Evolutionary conservation across 2,888 invertebrate genomes (phyloP), one percentile per base, ranked within the genome.

Genomic region (Pammene aurita): DNA sequence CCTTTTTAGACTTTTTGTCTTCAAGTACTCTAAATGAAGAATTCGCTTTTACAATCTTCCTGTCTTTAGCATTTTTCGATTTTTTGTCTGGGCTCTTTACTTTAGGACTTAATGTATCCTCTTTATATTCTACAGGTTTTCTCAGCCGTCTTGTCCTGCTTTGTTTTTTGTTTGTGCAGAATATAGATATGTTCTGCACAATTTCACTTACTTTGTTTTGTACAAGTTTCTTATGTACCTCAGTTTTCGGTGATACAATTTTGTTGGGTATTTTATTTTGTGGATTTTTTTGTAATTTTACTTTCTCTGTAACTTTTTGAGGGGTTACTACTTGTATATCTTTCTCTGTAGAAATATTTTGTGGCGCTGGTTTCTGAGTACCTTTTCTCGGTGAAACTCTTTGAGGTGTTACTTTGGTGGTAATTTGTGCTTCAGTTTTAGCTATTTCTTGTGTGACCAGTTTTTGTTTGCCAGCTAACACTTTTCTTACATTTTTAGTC

Each of bases 11-110:
- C 16, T 75, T 80, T 69, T 80, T 84, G 2, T 85, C 81, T 63
- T 86, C 87, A 62, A 89, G 78, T 14, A 89, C 74, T 78, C 78
- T 83, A 52, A 85, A 81, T 50, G 89, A 89, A 5, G 75, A 72
- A 70, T 79, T 83, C 35, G 81, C 83, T 1, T 80, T 74, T 9
- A 75, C 46, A 18, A 76, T 26, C 50, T 76, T 83, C 26, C 77
- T 79, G 6, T 57, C 61, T 41, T 58, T 58, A 54, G 58, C 70
- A 46, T 67, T 71, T 34, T 61, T 72, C 46, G 72, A 14, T 58
- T 75, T 73, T 9, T 7, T 63, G 10, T 41, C 55, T 10, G 64
- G 52, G 26, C 58, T 60, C 38, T 55, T 46, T 34, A 55, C 7
- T 48, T 69, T 67, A 5, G 60, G 57, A 50, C 68, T 68, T 5